Evolutionary conservation across 2,797 vertebrate genomes (phyloP).

Genomic region (Sphenopsis melanotis): DNA sequence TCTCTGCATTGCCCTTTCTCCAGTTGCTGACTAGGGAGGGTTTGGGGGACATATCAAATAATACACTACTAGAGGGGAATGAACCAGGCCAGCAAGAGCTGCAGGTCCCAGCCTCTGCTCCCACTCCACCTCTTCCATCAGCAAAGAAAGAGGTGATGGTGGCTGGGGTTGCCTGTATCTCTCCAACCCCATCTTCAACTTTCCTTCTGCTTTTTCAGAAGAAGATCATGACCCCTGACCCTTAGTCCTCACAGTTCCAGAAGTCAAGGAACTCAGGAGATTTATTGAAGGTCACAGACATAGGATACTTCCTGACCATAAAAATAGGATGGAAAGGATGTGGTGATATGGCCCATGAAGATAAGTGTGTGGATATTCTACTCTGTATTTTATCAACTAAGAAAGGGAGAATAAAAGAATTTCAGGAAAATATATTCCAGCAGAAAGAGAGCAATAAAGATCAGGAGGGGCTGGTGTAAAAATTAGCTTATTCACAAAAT

Average conservation of each 20-base stretch:
- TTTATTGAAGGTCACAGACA: not conserved
- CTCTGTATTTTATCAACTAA: not conserved
- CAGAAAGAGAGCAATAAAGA: not conserved
- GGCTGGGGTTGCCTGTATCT: not conserved
- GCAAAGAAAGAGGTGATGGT: not conserved
- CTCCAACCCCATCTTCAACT: not conserved
- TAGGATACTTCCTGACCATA: not conserved
- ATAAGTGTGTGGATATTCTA: not conserved
- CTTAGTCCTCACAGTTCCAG: not conserved
- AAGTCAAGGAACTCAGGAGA: not conserved
- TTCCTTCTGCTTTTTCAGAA: not conserved
- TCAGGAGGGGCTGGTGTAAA: not conserved
- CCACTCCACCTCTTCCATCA: not conserved
- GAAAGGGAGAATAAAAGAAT: not conserved
- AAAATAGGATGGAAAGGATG: not conserved
- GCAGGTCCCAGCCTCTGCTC: not conserved
- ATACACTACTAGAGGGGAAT: too few relatives aligned
- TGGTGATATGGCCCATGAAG: not conserved
- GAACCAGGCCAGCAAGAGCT: not conserved
- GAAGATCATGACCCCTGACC: not conserved
- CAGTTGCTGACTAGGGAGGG: not conserved
- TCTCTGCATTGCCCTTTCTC: not conserved
- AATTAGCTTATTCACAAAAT: not conserved
- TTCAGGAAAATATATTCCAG: not conserved
- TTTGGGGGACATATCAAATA: not conserved